Conservation (phyloP, 2,888 invertebrate genomes). For the Acrobasis suavella region DNA sequence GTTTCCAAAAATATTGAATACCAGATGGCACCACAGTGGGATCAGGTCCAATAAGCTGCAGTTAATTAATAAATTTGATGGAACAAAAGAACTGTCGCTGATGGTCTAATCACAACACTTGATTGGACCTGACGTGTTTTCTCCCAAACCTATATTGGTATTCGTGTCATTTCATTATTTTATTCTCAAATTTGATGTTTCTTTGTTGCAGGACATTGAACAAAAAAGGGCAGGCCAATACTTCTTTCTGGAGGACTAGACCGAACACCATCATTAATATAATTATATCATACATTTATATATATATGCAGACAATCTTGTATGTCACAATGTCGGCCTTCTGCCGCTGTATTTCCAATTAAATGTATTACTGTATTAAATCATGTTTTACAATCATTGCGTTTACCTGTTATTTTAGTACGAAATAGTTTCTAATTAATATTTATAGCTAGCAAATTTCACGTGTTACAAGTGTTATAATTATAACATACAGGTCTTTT, state of each 20-base stretch:
- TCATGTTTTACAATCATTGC: slow-evolving; percentile 68
- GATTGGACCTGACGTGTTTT: too few species aligned
- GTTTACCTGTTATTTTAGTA: slow-evolving; percentile 41
- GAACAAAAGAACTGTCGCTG: too few species aligned
- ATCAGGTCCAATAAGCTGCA: too few species aligned
- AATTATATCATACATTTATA: slow-evolving; percentile 40
- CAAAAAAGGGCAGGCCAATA: slow-evolving; percentile 99
- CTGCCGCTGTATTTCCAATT: slow-evolving; percentile 70
- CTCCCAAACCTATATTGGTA: too few species aligned
- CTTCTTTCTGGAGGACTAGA: slow-evolving; percentile 98
- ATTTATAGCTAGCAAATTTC: not conserved
- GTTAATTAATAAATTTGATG: too few species aligned
- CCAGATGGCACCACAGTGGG: too few species aligned
- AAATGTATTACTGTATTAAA: slow-evolving; percentile 75
- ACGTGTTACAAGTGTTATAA: too few species aligned
- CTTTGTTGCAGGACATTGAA: slow-evolving; percentile 90
- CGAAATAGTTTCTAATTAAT: not conserved
- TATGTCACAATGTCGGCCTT: slow-evolving; percentile 63
- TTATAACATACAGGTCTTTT: too few species aligned
- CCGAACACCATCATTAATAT: slow-evolving; percentile 30
- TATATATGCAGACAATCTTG: slow-evolving; percentile 56
- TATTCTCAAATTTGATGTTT: slow-evolving; percentile 26
- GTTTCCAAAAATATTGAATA: too few species aligned
- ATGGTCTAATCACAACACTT: too few species aligned
- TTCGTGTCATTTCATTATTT: too few species aligned